Percentiles rank a stretch among this genome's conserved stretches.
phyloP scores from a whole-genome alignment of 53 echinoderm and acorn worm genomes.

The Holothuria leucospilota region DNA sequence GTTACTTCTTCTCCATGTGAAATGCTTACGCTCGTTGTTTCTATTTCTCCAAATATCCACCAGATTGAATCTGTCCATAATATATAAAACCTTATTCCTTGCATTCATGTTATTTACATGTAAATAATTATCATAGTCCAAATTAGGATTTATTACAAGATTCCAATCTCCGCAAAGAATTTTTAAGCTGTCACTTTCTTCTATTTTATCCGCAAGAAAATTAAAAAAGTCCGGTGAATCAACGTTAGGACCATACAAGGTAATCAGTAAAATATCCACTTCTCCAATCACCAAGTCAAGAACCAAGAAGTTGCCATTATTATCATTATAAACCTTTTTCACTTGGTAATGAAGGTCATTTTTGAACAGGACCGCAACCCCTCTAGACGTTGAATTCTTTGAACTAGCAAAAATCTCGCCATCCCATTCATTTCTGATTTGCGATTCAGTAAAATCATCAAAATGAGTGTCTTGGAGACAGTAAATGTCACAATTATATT shows the following conservation, averaged over 20 bases:
- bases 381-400: background rate
- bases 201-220: background rate
- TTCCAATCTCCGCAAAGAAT: background rate
- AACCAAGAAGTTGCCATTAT: background rate
- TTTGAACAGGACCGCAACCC: background rate
- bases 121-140: background rate
- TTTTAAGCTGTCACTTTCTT: background rate
- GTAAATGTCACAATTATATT: background rate
- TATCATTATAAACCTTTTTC: background rate
- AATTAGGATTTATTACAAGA: background rate
- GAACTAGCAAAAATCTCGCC: background rate
- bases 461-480: background rate
- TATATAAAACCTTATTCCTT: background rate
- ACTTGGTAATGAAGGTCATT: background rate
- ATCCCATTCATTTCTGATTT: background rate
- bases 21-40: background rate
- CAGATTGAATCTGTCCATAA: background rate
- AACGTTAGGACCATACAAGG: background rate
- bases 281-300: background rate
- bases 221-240: background rate
- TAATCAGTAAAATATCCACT: no score
- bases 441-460: background rate
- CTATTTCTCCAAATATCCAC: background rate
- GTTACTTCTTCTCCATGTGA: background rate
- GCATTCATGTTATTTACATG: background rate